These are phyloP conservation scores for Xestia xanthographa DNA, from an alignment of 2,888 invertebrate genomes.

Conservation along the genomic window DNA sequence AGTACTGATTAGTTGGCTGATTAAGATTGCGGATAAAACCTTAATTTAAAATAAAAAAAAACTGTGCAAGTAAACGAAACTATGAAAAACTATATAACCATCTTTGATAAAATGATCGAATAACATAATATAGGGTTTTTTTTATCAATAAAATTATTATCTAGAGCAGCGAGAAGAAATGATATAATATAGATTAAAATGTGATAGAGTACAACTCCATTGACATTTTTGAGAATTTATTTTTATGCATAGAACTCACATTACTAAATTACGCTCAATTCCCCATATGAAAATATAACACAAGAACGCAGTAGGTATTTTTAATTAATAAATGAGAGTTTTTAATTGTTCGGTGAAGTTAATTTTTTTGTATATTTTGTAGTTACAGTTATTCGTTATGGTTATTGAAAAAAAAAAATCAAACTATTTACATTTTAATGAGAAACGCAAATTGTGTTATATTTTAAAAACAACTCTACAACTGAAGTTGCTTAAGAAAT, in stretches of 20 bases:
- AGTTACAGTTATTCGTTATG: not conserved
- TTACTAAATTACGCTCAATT: not conserved
- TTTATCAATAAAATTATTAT: not conserved
- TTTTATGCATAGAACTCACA: not conserved
- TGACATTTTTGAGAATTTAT: not conserved
- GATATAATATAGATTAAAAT: too few species aligned
- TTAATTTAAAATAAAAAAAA: slow-evolving; percentile 4
- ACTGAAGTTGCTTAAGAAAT: too few species aligned
- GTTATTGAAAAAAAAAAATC: not conserved
- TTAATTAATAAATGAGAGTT: not conserved
- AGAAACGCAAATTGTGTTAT: not conserved
- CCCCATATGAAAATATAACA: too few species aligned
- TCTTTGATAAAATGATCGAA: not conserved
- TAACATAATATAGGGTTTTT: not conserved
- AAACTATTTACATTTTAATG: not conserved
- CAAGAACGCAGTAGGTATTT: not conserved
- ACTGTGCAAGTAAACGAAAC: not conserved
- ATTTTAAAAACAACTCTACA: too few species aligned
- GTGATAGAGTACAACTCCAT: not conserved
- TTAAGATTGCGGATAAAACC: slow-evolving; percentile 28
- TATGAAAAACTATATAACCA: not conserved
- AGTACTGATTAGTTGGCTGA: slow-evolving; percentile 46
- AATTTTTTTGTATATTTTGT: not conserved
- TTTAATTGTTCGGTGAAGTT: not conserved
- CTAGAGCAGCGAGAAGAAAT: too few species aligned